Conservation (phyloP, 92 coral and sea anemone genomes). For the Zoanthus sociatus region DNA sequence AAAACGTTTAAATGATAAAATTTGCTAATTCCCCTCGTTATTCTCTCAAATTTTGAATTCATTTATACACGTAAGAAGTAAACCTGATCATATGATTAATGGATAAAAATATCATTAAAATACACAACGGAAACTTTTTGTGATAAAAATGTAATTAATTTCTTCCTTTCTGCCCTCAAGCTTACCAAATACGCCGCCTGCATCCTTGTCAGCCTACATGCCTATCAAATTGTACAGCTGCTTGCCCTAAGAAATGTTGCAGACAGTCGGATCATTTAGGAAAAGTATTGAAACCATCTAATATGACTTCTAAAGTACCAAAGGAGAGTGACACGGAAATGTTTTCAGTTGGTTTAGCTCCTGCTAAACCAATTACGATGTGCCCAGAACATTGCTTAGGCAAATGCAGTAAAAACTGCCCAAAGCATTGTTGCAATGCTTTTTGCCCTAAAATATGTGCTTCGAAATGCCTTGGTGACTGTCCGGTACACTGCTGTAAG, state of each 20-base stretch:
- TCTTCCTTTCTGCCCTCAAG: conserved; percentile 32
- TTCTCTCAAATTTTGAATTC: too few relatives aligned
- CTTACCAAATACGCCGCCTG: conserved; percentile 74
- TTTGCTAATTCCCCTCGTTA: too few relatives aligned
- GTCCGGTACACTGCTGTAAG: conserved; percentile 38
- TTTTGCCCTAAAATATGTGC: conserved; percentile 20
- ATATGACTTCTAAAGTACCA: neutral
- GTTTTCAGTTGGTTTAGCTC: conserved; percentile 22
- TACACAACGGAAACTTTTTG: too few relatives aligned
- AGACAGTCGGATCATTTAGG: conserved; percentile 1
- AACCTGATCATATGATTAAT: too few relatives aligned
- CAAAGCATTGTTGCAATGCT: conserved; percentile 70
- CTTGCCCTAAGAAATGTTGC: conserved; percentile 68
- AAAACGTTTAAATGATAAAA: too few relatives aligned
- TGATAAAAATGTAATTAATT: neutral
- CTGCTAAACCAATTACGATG: conserved; percentile 25
- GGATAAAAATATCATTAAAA: neutral
- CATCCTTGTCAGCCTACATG: conserved; percentile 69
- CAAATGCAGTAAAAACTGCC: conserved; percentile 70
- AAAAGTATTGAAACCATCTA: neutral
- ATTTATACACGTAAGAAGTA: too few relatives aligned
- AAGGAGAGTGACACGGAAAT: conserved; percentile 1
- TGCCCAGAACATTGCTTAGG: conserved; percentile 61
- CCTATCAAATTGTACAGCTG: conserved; percentile 51
- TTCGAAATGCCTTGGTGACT: conserved; percentile 36